Evolutionary conservation across 1,140 invertebrate genomes (phyloP).

Genomic region (Copidosoma floridanum): DNA sequence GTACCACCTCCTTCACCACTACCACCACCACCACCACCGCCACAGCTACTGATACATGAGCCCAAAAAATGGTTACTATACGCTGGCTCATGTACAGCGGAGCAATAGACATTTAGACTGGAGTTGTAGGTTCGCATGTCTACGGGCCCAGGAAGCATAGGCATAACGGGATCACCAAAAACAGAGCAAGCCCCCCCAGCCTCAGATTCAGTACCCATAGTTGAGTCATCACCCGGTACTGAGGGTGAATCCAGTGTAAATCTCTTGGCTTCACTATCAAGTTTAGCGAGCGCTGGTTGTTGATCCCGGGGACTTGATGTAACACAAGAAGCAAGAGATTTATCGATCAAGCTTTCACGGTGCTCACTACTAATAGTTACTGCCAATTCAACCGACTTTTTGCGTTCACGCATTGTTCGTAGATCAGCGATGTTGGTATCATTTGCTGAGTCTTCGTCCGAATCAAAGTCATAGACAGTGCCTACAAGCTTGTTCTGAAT

Average conservation of each 20-base stretch:
- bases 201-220: conserved; percentile 38
- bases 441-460: conserved; percentile 75
- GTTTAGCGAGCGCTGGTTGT: conserved; percentile 51
- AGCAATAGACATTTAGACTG: conserved; percentile 51
- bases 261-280: conserved; percentile 52
- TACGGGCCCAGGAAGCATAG: conserved; percentile 77
- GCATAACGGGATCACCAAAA: conserved; percentile 64
- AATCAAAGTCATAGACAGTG: conserved; percentile 84
- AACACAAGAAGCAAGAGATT: background rate
- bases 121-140: conserved; percentile 83
- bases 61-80: conserved; percentile 65
- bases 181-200: conserved; percentile 32
- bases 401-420: conserved; percentile 74
- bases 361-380: background rate
- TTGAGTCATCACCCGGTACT: conserved; percentile 34
- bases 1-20: conserved; percentile 47
- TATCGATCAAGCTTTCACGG: conserved; percentile 1
- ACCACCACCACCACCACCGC: conserved; percentile 52
- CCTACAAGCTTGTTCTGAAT: conserved; percentile 78
- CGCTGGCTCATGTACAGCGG: conserved; percentile 57
- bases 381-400: conserved; percentile 70
- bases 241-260: conserved; percentile 32
- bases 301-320: background rate
- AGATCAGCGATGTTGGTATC: conserved; percentile 76
- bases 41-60: conserved; percentile 35